A percentile compares a stretch with the other conserved stretches of the same genome.
phyloP scores from a whole-genome alignment of 2,113 vertebrate genomes.

The Dryoscopus gambensis region DNA sequence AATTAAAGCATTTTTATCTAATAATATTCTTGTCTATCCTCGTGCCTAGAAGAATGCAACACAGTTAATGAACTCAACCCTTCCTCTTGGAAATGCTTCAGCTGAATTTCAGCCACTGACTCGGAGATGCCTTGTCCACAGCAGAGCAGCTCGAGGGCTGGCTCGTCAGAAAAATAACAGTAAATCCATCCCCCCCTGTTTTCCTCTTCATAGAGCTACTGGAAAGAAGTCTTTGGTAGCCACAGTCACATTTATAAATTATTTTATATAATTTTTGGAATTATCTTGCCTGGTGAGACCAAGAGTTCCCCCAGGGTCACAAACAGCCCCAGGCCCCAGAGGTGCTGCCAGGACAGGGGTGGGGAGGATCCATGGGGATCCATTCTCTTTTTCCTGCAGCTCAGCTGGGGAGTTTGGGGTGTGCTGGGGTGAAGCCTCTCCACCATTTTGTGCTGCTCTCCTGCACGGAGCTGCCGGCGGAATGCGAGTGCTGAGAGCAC shows the following conservation, averaged over 20 bases:
- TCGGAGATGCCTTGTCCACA: rapidly evolving
- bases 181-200: rapidly evolving
- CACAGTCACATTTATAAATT: too few species aligned
- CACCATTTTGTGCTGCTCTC: not conserved
- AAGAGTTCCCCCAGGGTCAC: not conserved
- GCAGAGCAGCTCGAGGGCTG: not conserved
- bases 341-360: not conserved
- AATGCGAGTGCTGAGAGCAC: not conserved
- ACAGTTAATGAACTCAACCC: too few species aligned
- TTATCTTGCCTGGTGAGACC: not conserved
- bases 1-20: not conserved
- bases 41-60: not conserved
- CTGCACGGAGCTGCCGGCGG: not conserved
- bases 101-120: not conserved
- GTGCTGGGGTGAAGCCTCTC: not conserved
- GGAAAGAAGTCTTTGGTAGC: not conserved
- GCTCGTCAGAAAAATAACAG: not conserved
- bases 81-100: not conserved
- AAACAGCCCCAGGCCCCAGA: not conserved
- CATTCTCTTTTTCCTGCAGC: rapidly evolving
- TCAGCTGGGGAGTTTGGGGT: not conserved
- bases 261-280: not conserved
- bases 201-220: not conserved
- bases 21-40: too few species aligned
- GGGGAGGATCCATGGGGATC: not conserved